Evolutionary conservation across 2,797 vertebrate species (phyloP).

Genomic region (Sebastes minor): DNA sequence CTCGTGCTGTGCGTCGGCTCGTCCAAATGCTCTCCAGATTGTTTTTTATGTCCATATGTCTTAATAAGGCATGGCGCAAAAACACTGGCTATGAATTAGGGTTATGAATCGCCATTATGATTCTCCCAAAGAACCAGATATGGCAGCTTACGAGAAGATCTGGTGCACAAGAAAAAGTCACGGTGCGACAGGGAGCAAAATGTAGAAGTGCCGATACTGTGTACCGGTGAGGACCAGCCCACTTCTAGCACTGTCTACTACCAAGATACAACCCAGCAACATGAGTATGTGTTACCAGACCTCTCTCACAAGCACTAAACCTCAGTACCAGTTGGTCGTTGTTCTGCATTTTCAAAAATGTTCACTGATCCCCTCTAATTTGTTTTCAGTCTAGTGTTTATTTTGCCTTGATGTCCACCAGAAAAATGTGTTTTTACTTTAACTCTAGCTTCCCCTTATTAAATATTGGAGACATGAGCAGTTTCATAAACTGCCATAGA

Average conservation of each 20-base stretch:
- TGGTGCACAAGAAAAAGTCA: not conserved
- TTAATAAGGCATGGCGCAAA: too few species aligned
- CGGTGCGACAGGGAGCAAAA: not conserved
- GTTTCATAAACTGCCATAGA: not conserved
- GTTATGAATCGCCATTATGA: accelerated
- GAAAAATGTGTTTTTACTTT: not conserved
- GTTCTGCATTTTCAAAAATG: not conserved
- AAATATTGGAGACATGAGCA: not conserved
- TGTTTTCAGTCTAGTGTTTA: not conserved
- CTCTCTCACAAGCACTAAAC: not conserved
- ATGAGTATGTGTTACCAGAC: not conserved
- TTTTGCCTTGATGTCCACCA: not conserved
- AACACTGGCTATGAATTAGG: too few species aligned
- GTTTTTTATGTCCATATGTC: too few species aligned
- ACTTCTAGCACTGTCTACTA: not conserved
- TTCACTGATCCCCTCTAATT: not conserved
- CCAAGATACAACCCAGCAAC: not conserved
- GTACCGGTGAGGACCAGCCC: too few species aligned
- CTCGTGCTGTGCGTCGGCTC: too few species aligned
- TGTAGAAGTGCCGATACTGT: not conserved
- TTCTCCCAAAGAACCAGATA: not conserved
- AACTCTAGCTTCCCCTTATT: not conserved
- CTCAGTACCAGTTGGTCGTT: not conserved
- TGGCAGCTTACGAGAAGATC: not conserved
- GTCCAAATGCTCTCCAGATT: too few species aligned